Conservation (phyloP, 2,888 invertebrate species). For the Himalopsyche kuldschensis region DNA sequence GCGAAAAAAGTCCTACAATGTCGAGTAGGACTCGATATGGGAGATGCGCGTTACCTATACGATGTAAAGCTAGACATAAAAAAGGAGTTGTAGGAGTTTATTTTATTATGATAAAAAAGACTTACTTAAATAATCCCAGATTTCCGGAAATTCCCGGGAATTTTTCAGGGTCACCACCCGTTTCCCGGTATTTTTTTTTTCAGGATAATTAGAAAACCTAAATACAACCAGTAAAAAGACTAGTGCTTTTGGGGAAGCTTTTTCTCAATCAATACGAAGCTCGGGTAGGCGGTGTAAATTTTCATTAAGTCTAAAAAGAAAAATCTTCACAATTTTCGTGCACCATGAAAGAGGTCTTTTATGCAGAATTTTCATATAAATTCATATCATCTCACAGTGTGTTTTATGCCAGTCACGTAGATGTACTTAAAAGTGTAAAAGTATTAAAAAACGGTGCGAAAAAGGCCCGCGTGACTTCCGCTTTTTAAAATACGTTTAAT, state of each 20-base stretch:
- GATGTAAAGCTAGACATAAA: too few relatives aligned
- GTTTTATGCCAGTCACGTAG: not conserved
- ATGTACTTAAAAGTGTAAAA: slow-evolving; percentile 1
- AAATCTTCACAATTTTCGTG: not conserved
- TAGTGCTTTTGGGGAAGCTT: not conserved
- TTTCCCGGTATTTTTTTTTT: too few relatives aligned
- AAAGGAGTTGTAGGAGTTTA: too few relatives aligned
- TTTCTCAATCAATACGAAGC: not conserved
- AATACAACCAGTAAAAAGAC: too few relatives aligned
- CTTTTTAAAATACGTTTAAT: not conserved
- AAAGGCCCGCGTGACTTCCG: not conserved
- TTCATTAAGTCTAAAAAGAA: not conserved
- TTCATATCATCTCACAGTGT: not conserved
- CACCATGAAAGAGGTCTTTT: not conserved
- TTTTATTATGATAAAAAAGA: too few relatives aligned
- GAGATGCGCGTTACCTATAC: too few relatives aligned
- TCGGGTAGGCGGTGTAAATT: not conserved
- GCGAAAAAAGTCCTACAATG: too few relatives aligned
- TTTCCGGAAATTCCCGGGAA: too few relatives aligned
- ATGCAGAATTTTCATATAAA: not conserved
- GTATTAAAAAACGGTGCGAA: not conserved
- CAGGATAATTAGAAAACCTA: too few relatives aligned
- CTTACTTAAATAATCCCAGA: too few relatives aligned
- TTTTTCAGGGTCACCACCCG: too few relatives aligned
- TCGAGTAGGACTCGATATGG: too few relatives aligned